Evolutionary conservation across 2,797 vertebrate genomes (phyloP), one percentile per base, ranked within the genome.

Genomic region (Syngnathus acus): DNA sequence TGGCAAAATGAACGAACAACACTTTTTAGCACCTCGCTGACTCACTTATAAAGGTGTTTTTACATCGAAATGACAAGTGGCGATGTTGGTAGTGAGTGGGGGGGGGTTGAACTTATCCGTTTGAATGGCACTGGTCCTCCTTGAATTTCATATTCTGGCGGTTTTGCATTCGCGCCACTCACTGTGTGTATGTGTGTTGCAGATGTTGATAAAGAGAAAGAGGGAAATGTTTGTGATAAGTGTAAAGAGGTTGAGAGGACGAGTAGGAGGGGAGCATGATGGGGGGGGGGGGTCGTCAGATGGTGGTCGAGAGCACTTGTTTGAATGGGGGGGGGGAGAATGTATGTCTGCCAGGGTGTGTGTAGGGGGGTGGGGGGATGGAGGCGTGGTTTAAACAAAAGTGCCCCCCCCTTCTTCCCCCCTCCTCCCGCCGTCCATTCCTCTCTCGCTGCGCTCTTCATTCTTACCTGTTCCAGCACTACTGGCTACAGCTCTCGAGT

Each of bases 401-500:
- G 4, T n/a, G 39, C 74, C 75, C 67, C 79, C 80, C 71, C 81
- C 81, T 71, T 70, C 74, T 47, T 65, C 62, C 71, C 75, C 54
- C 32, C 8, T 57, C 54, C 32, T 14, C 32, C 17, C 75, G 68
- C 78, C 67, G 51, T 79, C 68, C 80, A 81, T 73, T 81, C 82
- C 75, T 70, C 73, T 47, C 68, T 67, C 75, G 71, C 67, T 66
- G 73, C 70, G 65, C 59, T 73, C 74, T 72, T 77, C 68, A 38
- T 79, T 76, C 73, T 86, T 87, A 88, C 86, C 89, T 88, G 87
- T 86, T 85, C 62, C 65, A 64, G 45, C 80, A 78, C 73, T 75
- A 72, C 70, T 72, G 81, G 74, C 60, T 75, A 32, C 68, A 83
- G 84, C 74, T 78, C 73, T 72, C 65, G 65, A 62, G 39, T 65